Base-by-base conservation (phyloP, 1,140 invertebrate species). In the Leptinotarsa lineolata region DNA sequence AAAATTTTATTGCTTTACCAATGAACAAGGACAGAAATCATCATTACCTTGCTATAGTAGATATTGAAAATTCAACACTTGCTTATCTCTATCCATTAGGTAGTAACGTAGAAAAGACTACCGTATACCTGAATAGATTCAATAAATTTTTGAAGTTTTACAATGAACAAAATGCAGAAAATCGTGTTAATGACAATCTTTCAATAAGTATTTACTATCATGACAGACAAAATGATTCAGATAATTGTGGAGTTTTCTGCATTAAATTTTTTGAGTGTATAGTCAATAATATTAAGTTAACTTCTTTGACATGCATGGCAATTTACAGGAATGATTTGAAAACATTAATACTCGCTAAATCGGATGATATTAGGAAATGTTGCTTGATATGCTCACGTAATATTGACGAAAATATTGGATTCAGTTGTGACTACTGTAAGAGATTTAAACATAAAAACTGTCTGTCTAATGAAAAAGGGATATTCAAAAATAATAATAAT, bases 11-110 rank as follows among this genome's bases (percentile, higher is more conserved):
- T 8, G 68, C 46, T 16, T 16, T 70, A 24, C 68, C 68, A 20
- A 39, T 58, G 24, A 13, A 58, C 0, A 58, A 58, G 21, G 18
- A 59, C 44, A n/a, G 46, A 54, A 70, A 70, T 24, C 68, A 70
- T 70, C 44, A 15, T 54, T 70, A 45, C 68, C 45, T 70, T 6
- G 45, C 30, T 58, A 58, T 70, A 60, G 21, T 59, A 60, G 46
- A 70, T 70, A 59, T 60, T 70, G 11, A 13, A 58, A 16, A 60
- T 12, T 15, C 15, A 16, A 70, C 54, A 20, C 58, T 70, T 59
- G 18, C 45, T 11, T 70, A 58, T 70, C 18, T 70, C 21, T 45
- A 70, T 58, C 68, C 68, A 18, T 24, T 58, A 21, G 48, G 48
- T 20, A 60, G 68, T 21, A 60, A 39, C 44, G 21, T 20, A 45